These are phyloP conservation scores for Philereme vetulata DNA, from an alignment of 2,888 invertebrate genomes.

Conservation along the genomic window DNA sequence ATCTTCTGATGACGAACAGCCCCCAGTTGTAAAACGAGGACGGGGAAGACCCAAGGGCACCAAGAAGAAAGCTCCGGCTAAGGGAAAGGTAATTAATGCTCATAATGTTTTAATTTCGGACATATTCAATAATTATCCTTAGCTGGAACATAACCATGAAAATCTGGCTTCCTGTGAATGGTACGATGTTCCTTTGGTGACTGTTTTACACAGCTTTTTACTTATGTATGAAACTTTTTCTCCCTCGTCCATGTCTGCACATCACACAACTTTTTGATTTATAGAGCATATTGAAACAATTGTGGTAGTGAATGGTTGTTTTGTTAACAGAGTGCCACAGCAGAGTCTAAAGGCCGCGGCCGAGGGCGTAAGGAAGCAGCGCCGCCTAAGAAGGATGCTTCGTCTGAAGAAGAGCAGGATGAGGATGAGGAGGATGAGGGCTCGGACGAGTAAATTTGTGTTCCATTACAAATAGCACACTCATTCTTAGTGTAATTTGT, in stretches of 20 bases:
- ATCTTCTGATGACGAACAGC: constrained; percentile 80
- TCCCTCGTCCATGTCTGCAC: too few species aligned
- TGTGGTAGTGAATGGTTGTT: neutral
- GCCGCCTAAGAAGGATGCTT: constrained; percentile 77
- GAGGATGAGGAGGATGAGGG: constrained; percentile 80
- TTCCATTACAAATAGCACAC: constrained; percentile 56
- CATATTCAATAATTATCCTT: too few species aligned
- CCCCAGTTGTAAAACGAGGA: constrained; percentile 81
- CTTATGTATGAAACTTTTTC: too few species aligned
- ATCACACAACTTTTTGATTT: too few species aligned
- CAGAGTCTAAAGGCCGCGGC: constrained; percentile 75
- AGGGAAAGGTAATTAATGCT: constrained; percentile 64
- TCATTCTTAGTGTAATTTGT: constrained; percentile 78
- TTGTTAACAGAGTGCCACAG: constrained; percentile 59
- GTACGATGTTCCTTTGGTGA: too few species aligned
- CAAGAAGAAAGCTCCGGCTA: constrained; percentile 78
- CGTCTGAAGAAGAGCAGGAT: constrained; percentile 79
- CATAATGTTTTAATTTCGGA: too few species aligned
- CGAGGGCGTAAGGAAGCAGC: constrained; percentile 78
- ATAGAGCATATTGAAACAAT: too few species aligned
- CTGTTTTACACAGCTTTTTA: too few species aligned
- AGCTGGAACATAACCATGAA: too few species aligned
- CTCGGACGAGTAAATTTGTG: constrained; percentile 77
- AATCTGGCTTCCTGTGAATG: too few species aligned
- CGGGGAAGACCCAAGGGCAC: constrained; percentile 83